These are phyloP conservation scores for Acropora tenuis DNA, from an alignment of 64 coral and sea anemone genomes.

Conservation along the genomic window DNA sequence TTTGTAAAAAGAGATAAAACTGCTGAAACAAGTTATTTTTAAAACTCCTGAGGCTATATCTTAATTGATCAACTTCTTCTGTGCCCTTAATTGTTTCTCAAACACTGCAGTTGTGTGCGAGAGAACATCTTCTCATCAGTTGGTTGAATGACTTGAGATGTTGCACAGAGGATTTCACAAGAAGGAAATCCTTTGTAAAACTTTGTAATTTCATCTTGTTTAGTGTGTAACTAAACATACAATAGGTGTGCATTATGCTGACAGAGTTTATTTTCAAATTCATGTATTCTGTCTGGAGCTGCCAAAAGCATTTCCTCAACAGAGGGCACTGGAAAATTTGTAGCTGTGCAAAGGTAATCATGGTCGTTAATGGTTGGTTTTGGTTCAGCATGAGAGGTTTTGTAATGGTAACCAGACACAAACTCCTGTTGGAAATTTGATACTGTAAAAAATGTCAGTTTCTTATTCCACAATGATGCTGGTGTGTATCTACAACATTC, in stretches of 20 bases:
- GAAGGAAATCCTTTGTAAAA: slow-evolving; percentile 38
- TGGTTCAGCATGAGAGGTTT: slow-evolving; percentile 22
- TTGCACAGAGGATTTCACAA: slow-evolving; percentile 22
- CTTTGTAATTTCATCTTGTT: slow-evolving; percentile 19
- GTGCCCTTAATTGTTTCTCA: slow-evolving; percentile 10
- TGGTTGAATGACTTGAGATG: slow-evolving; percentile 25
- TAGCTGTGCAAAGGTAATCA: background rate
- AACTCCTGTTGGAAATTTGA: slow-evolving; percentile 8
- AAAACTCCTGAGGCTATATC: slow-evolving; percentile 13
- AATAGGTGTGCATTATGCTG: background rate
- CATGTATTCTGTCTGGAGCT: background rate
- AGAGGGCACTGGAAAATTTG: background rate
- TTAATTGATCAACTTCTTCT: slow-evolving; percentile 19
- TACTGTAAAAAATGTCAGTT: background rate
- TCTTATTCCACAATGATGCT: too few species aligned
- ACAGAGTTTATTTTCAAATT: background rate
- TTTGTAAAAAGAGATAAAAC: slow-evolving; percentile 62
- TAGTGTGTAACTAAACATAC: slow-evolving; percentile 11
- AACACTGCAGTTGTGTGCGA: slow-evolving; percentile 26
- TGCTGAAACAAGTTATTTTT: slow-evolving; percentile 51
- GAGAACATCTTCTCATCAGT: slow-evolving; percentile 42
- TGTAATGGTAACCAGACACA: slow-evolving; percentile 12
- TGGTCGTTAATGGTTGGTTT: slow-evolving; percentile 15
- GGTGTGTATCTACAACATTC: too few species aligned
- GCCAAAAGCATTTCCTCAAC: too few species aligned